Evolutionary conservation across 64 coral and sea anemone species (phyloP).

Genomic region (Actinia equina): DNA sequence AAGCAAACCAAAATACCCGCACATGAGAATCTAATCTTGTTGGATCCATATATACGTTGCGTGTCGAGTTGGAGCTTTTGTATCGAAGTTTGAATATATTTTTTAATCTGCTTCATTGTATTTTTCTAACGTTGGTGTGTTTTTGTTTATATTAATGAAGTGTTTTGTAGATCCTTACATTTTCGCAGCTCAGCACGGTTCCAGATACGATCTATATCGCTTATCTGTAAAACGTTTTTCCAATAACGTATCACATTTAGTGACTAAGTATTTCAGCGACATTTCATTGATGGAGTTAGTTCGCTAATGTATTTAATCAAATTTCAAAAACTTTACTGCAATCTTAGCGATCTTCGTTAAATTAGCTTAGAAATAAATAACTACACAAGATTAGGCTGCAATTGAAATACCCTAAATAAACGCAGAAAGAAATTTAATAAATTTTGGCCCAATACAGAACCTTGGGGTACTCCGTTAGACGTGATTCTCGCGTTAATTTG

Average conservation of each 20-base stretch:
- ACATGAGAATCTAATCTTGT: background rate
- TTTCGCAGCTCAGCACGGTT: background rate
- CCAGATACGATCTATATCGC: background rate
- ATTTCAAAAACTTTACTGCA: background rate
- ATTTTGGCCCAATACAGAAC: background rate
- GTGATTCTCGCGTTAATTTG: background rate
- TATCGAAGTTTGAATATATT: background rate
- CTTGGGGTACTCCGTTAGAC: background rate
- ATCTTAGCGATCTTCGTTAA: background rate
- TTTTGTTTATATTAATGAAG: background rate
- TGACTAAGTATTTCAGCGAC: background rate
- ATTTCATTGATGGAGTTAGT: background rate
- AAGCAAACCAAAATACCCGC: background rate
- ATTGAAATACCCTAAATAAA: background rate
- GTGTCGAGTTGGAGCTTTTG: background rate
- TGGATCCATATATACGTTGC: background rate
- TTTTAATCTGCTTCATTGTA: background rate
- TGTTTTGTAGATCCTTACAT: background rate
- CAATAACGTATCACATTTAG: background rate
- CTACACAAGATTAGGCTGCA: background rate
- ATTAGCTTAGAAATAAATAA: background rate
- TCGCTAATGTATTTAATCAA: background rate
- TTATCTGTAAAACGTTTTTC: background rate
- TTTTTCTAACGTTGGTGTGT: background rate
- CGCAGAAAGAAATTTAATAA: background rate